A percentile compares a stretch with the other conserved stretches of the same genome.
Evolutionary conservation across 2,888 invertebrate species (phyloP).

Genomic region (Thysanoteuthis rhombus): DNA sequence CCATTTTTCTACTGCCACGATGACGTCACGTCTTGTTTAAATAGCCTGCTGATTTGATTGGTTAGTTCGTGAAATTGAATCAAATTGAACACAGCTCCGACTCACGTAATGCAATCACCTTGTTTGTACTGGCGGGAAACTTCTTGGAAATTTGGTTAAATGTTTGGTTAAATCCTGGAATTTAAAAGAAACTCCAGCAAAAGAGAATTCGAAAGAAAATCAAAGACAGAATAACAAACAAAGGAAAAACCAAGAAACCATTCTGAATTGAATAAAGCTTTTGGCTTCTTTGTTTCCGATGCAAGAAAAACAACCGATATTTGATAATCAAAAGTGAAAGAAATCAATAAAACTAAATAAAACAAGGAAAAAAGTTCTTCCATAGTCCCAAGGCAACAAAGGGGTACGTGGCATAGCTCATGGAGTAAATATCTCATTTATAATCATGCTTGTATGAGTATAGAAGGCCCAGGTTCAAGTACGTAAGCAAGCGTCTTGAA

Average conservation of each 20-base stretch:
- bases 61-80: neutral
- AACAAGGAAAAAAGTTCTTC: neutral
- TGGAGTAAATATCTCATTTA: neutral
- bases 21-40: neutral
- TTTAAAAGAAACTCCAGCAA: neutral
- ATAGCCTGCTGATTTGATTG: neutral
- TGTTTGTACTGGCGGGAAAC: neutral
- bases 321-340: constrained; percentile 12
- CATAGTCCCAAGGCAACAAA: neutral
- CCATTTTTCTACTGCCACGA: neutral
- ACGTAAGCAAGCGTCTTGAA: too few relatives aligned
- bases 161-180: neutral
- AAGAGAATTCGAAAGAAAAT: neutral
- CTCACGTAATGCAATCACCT: neutral
- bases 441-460: neutral
- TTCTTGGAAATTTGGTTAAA: neutral
- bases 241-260: neutral
- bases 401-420: neutral
- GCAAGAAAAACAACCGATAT: neutral
- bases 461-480: neutral
- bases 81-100: neutral
- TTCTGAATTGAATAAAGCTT: neutral
- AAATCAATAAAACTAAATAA: neutral
- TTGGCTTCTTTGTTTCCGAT: neutral
- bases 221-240: neutral